Percentiles rank a stretch among this genome's conserved stretches.
Conservation (phyloP, 53 echinoderm and acorn worm species). For the Hippasteria phrygiana region DNA sequence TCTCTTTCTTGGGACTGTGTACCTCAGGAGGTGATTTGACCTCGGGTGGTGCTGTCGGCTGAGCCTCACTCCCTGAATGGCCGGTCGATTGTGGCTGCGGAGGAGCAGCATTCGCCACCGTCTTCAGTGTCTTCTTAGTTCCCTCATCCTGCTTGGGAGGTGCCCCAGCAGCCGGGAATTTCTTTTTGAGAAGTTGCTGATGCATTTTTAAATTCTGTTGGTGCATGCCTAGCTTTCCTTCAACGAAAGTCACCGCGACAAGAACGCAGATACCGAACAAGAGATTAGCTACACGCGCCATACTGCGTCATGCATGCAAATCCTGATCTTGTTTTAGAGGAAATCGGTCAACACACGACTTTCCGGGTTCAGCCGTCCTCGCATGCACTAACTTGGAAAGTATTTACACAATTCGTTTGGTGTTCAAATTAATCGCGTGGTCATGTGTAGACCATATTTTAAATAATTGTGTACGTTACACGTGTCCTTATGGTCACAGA, state of each 20-base stretch:
- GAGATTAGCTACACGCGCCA: background rate
- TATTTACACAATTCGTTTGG: too few relatives aligned
- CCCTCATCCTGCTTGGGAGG: too few relatives aligned
- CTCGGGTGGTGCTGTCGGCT: background rate
- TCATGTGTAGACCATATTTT: background rate
- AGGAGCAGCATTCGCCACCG: background rate
- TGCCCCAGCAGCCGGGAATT: background rate
- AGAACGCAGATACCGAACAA: background rate
- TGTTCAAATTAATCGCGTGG: background rate
- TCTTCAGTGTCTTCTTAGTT: background rate
- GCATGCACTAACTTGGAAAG: too few relatives aligned
- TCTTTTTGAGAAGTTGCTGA: constrained; percentile 4
- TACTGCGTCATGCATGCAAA: background rate
- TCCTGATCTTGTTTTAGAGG: background rate
- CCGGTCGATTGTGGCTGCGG: background rate
- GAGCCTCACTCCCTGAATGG: background rate
- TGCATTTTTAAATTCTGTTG: constrained; percentile 19
- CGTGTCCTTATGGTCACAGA: constrained; percentile 16
- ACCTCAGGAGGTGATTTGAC: background rate
- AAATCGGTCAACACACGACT: too few relatives aligned
- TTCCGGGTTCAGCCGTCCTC: too few relatives aligned
- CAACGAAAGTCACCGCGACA: background rate
- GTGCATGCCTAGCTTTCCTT: background rate
- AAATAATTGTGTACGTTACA: background rate
- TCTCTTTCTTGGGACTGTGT: background rate